Base-by-base conservation (phyloP, 2,113 vertebrate genomes). In the Numenius arquata region DNA sequence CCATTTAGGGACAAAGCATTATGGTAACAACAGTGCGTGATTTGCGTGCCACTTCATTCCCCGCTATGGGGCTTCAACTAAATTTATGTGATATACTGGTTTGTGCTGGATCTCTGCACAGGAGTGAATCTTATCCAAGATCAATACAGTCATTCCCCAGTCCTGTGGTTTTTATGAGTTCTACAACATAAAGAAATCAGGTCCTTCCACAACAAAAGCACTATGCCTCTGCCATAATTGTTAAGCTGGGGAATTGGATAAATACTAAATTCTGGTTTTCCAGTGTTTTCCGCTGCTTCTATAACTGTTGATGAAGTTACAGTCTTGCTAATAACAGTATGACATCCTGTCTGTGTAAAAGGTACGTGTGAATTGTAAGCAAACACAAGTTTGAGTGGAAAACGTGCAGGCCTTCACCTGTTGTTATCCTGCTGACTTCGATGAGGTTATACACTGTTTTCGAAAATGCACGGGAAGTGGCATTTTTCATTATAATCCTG, bases 31-130 rank as follows among this genome's bases (percentile, higher is more conserved):
- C 38, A 68, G 59, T 36, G 80, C 3, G 1, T 82, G 89, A 88
- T 90, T 82, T 94, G 92, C 20, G 3, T 92, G 89, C 66, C 40
- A 10, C 86, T 82, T 90, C 40, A 52, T 87, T 79, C 53, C 67
- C 32, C 70, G 16, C n/a, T 56, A 58, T 47, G 50, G 48, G 62
- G 22, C 62, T 91, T 82, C 15, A 78, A 55, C 66, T 76, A 14
- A 63, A 91, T 91, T 58, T 53, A 61, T 85, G 77, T 90, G 77
- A 48, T 93, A 21, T 52, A 25, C 67, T 85, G 92, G 26, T 85
- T 96, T 92, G 96, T 92, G 94, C 95, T 96, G 96, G 94, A 96
- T 93, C 77, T 95, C 92, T 95, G 94, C 96, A 88, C 89, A 74
- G 91, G 91, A 95, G 86, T 88, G 95, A 92, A 88, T 96, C 55